Evolutionary conservation across 2,797 vertebrate species (phyloP).

Genomic region (Pelochelys cantorii): DNA sequence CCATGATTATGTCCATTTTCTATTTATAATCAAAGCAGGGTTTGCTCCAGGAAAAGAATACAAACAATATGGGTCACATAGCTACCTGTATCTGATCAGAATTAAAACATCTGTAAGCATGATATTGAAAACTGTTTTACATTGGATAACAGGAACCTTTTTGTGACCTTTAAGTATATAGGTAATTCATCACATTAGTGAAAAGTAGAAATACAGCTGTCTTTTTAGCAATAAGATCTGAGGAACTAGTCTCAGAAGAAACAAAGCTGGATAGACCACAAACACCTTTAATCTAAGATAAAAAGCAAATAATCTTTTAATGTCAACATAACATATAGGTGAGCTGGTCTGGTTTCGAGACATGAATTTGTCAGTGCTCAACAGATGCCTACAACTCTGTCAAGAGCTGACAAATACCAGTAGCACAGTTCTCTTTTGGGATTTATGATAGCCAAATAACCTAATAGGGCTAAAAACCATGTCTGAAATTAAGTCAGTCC

Average conservation of each 20-base stretch:
- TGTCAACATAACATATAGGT: neutral
- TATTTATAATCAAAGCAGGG: neutral
- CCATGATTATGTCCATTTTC: too few relatives aligned
- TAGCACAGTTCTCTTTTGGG: too few relatives aligned
- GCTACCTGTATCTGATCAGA: neutral
- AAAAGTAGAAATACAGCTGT: accelerated
- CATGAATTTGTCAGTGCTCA: too few relatives aligned
- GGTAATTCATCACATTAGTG: neutral
- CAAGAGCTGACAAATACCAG: too few relatives aligned
- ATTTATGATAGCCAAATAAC: neutral
- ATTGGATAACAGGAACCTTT: neutral
- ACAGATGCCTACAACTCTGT: too few relatives aligned
- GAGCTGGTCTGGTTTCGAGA: too few relatives aligned
- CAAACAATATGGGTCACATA: neutral
- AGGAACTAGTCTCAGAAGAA: neutral
- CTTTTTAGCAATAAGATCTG: neutral
- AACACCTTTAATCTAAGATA: neutral
- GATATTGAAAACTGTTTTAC: neutral
- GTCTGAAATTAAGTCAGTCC: neutral
- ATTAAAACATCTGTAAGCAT: neutral
- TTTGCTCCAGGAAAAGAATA: neutral
- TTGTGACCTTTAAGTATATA: neutral
- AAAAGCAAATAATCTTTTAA: neutral
- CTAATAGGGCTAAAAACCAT: neutral
- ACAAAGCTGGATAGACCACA: neutral